A percentile compares a stretch with the other conserved stretches of the same genome.
Conservation (phyloP, 2,797 vertebrate genomes). For the Pipistrellus pipistrellus region DNA sequence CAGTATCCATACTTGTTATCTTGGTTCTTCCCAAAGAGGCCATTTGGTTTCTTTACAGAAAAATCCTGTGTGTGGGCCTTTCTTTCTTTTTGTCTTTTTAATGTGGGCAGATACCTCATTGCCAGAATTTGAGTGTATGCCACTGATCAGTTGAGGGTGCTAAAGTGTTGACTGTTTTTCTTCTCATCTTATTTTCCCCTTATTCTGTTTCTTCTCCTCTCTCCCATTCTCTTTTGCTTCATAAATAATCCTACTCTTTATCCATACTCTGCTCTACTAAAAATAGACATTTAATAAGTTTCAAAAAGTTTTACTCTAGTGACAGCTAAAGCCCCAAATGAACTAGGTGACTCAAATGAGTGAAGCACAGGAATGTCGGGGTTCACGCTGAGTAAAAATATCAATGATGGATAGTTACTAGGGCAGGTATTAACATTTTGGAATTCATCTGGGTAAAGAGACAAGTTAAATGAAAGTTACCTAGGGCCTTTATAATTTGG, state of each 20-base stretch:
- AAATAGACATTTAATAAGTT: not conserved
- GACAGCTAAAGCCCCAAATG: not conserved
- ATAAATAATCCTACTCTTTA: not conserved
- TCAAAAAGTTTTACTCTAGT: not conserved
- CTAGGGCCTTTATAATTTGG: not conserved
- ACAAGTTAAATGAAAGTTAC: not conserved
- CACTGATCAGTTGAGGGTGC: not conserved
- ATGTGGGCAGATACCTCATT: not conserved
- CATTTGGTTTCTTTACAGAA: constrained; percentile 9
- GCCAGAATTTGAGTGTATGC: not conserved
- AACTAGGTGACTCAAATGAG: not conserved
- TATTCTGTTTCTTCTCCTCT: not conserved
- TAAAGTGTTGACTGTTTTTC: constrained; percentile 1
- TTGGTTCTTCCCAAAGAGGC: not conserved
- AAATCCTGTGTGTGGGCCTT: not conserved
- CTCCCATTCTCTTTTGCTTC: not conserved
- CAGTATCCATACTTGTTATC: not conserved
- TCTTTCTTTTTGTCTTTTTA: not conserved
- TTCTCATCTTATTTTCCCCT: not conserved
- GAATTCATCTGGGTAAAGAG: not conserved
- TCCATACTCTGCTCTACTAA: not conserved
- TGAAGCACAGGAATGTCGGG: not conserved
- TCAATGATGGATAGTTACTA: not conserved
- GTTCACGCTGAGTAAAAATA: not conserved
- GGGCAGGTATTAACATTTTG: not conserved